Evolutionary conservation across 2,797 vertebrate genomes (phyloP).

Genomic region (Euthynnus affinis): DNA sequence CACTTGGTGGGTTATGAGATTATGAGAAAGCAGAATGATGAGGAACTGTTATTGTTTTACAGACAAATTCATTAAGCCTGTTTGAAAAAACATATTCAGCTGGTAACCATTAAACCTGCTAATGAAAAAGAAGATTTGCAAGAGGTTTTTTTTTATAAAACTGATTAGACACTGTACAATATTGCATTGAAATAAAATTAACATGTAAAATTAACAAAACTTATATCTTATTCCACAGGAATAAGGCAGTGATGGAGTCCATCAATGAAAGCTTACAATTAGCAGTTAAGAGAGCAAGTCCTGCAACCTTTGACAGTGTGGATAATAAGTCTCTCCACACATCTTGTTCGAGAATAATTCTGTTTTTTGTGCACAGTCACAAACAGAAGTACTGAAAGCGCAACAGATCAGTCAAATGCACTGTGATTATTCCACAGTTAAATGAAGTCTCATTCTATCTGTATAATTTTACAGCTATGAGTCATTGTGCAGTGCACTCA

Average conservation of each 20-base stretch:
- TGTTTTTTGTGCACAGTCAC: conserved; percentile 48
- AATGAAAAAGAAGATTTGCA: conserved; percentile 6
- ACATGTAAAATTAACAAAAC: conserved; percentile 15
- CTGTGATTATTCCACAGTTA: conserved; percentile 40
- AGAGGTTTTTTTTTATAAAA: conserved; percentile 17
- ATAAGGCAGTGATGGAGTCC: conserved; percentile 56
- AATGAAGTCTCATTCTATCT: conserved; percentile 49
- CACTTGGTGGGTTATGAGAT: neutral
- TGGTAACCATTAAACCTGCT: conserved; percentile 33
- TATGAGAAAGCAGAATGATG: conserved; percentile 21
- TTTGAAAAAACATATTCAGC: conserved; percentile 19
- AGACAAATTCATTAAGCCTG: conserved; percentile 5
- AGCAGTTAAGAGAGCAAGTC: conserved; percentile 22
- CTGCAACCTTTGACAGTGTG: conserved; percentile 13
- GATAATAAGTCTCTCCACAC: conserved; percentile 24
- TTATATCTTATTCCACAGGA: conserved; percentile 75
- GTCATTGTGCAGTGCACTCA: conserved; percentile 53
- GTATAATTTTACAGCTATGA: conserved; percentile 61
- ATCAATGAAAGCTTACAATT: conserved; percentile 44
- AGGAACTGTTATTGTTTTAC: neutral
- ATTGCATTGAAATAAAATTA: conserved; percentile 49
- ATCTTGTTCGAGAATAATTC: conserved; percentile 45
- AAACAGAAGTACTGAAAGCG: conserved; percentile 60
- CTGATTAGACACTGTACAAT: conserved; percentile 26
- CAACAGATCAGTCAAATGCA: conserved; percentile 35